Evolutionary conservation across 2,113 vertebrate species (phyloP).

Genomic region (Ameiurus melas): DNA sequence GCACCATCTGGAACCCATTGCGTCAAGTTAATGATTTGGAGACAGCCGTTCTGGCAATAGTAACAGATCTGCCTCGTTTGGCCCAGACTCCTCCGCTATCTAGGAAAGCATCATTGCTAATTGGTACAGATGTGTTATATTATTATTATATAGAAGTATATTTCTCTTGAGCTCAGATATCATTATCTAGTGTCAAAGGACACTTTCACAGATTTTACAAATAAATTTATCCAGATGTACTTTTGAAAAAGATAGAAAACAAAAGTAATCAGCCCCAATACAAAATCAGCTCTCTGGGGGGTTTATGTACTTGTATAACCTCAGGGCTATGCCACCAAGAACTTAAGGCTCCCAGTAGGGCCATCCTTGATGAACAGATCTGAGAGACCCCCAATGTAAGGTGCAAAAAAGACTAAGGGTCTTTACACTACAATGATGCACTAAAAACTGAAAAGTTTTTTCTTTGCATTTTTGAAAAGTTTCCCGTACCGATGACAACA

Average conservation of each 20-base stretch:
- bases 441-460: too few species aligned
- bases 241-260: background rate
- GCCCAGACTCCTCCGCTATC: background rate
- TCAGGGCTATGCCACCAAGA: background rate
- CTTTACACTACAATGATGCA: too few species aligned
- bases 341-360: background rate
- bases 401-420: background rate
- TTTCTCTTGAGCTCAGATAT: background rate
- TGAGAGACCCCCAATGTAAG: background rate
- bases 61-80: background rate
- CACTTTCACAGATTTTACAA: background rate
- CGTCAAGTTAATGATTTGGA: slow-evolving; percentile 12
- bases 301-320: background rate
- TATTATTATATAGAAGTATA: too few species aligned
- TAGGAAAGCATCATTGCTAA: background rate
- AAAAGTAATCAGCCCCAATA: background rate
- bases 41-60: slow-evolving; percentile 1
- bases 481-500: too few species aligned
- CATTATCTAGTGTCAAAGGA: background rate
- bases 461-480: too few species aligned
- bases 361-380: background rate
- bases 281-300: background rate
- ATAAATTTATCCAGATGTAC: background rate
- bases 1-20: slow-evolving; percentile 4
- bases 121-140: background rate